Evolutionary conservation across 2,888 invertebrate species (phyloP), one percentile per base, ranked within the genome.

Genomic region (Catocala sponsa): DNA sequence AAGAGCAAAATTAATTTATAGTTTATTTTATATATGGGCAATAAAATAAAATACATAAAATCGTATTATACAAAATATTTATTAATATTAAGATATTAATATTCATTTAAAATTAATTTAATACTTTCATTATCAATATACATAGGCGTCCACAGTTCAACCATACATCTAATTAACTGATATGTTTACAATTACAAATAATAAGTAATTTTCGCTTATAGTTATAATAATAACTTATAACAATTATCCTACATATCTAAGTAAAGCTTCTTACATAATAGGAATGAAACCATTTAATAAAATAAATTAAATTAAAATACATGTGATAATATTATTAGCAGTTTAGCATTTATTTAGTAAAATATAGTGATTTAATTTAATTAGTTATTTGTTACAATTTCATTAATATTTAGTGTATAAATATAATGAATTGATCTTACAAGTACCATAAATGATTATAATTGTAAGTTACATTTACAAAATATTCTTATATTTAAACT

Each of bases 281-380:
- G 79, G 79, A 79, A 79, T 79, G 79, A 78, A 70, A 70, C 55
- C 57, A 74, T 71, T 55, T 50, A 54, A 66, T 63, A 59, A 56
- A 68, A 63, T 53, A 46, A 59, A 55, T 58, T 44, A 57, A 47
- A 59, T 47, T n/a, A n/a, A n/a, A 49, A 47, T 49, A 33, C n/a
- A 49, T 33, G 6, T 11, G 44, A 15, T 57, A 33, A 12, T 50
- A 42, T 38, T 38, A 25, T 38, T 52, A 35, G 12, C 9, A 42
- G n/a, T 12, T 25, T 42, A 38, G 12, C 12, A 38, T 38, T 38
- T 15, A 6, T 47, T 51, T 51, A 38, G 2, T 38, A 38, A 38
- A 38, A 38, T 5, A 6, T 38, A 7, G 35, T 51, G n/a, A 47
- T 43, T 52, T 12, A 25, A 13, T 49, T 41, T 12, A 54, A 49